phyloP scores from a whole-genome alignment of 2,113 vertebrate species.

The Australoheros scitulus region DNA sequence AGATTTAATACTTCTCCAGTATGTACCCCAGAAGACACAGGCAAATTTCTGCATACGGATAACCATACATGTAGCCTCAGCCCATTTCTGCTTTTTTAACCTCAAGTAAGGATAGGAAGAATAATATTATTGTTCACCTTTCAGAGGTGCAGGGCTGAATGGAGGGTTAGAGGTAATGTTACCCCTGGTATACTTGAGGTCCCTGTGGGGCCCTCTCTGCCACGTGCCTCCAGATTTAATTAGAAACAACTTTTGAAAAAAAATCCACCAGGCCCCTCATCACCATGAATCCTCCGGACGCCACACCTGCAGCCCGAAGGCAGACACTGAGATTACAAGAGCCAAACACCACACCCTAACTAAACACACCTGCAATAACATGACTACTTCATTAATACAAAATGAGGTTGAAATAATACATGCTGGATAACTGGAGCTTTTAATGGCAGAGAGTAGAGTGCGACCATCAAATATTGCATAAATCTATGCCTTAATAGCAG shows the following conservation, averaged over 20 bases:
- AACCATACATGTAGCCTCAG: conserved; percentile 1
- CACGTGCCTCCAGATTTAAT: conserved; percentile 60
- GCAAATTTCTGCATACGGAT: background rate
- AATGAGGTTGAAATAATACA: background rate
- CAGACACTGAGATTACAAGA: conserved; percentile 48
- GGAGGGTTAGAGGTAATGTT: conserved; percentile 32
- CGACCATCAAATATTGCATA: background rate
- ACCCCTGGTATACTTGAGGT: conserved; percentile 22
- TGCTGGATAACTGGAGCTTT: background rate
- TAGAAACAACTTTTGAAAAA: conserved; percentile 58
- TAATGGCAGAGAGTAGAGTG: background rate
- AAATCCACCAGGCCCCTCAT: conserved; percentile 34
- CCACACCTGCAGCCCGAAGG: conserved; percentile 24
- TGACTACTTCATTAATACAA: conserved; percentile 9
- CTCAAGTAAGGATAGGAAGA: conserved; percentile 28
- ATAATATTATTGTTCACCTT: conserved; percentile 72
- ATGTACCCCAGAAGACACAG: conserved; percentile 11
- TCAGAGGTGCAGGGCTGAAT: conserved; percentile 33
- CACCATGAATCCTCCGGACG: conserved; percentile 24
- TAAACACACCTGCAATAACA: conserved; percentile 60
- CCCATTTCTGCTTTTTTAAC: conserved; percentile 10
- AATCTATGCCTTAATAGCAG: background rate
- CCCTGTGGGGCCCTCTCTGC: conserved; percentile 48
- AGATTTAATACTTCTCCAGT: conserved; percentile 40
- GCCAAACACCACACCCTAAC: conserved; percentile 44